phyloP scores from a whole-genome alignment of 1,140 invertebrate species.

The Chionoecetes opilio region DNA sequence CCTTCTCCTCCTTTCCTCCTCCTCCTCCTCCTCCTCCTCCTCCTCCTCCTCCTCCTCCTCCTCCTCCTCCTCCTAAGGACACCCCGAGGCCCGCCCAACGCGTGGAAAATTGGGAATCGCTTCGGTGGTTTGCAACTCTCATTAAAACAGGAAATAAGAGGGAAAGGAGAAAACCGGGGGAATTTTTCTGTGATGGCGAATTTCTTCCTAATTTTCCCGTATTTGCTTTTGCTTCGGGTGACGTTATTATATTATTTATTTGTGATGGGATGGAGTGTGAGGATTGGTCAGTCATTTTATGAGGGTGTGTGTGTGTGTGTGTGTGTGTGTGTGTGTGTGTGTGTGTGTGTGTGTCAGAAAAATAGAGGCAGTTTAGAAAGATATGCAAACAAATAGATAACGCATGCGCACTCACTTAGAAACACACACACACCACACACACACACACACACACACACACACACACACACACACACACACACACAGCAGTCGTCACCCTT shows the following conservation, averaged over 20 bases:
- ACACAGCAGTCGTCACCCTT: background rate
- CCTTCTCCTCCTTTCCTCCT: background rate
- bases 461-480: constrained; percentile 7
- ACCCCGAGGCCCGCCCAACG: constrained; percentile 46
- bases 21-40: constrained; percentile 21
- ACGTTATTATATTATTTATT: background rate
- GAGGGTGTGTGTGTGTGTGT: too few species aligned
- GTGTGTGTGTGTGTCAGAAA: background rate
- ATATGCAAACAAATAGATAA: too few species aligned
- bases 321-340: constrained; percentile 52
- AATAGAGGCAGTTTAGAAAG: too few species aligned
- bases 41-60: constrained; percentile 49
- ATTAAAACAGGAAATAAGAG: constrained; percentile 77
- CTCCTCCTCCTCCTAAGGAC: constrained; percentile 19
- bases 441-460: background rate
- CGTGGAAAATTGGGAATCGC: constrained; percentile 76
- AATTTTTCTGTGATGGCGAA: constrained; percentile 43
- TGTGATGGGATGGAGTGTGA: background rate
- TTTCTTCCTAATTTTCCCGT: background rate
- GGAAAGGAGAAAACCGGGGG: constrained; percentile 50
- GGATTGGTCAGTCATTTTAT: background rate
- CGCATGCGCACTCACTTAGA: too few species aligned
- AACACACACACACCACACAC: background rate
- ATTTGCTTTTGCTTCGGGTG: background rate
- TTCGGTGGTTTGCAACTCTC: constrained; percentile 72